Percentiles rank a stretch among this genome's conserved stretches.
Conservation (phyloP, 2,888 invertebrate genomes). For the Acrobasis consociella region DNA sequence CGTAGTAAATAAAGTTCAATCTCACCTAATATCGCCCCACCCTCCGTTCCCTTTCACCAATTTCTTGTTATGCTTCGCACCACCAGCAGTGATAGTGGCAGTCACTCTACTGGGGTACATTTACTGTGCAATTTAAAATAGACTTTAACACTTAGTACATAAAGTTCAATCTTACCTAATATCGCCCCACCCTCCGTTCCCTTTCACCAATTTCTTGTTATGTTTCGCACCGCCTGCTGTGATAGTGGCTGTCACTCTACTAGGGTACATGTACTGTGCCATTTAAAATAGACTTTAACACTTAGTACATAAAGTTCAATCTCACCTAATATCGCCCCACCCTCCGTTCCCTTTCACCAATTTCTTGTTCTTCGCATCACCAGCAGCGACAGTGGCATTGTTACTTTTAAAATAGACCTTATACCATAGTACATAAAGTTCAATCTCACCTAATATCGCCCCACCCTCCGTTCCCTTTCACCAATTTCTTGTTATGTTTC, state of each 20-base stretch:
- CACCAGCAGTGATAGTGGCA: conserved; percentile 88
- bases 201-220: conserved; percentile 91
- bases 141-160: conserved; percentile 27
- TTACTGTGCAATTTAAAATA: too few species aligned
- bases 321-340: neutral
- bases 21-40: conserved; percentile 92
- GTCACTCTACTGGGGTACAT: too few species aligned
- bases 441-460: conserved; percentile 86
- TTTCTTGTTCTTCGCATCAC: neutral
- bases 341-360: neutral
- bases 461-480: conserved; percentile 99
- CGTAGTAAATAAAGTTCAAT: neutral
- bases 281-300: too few species aligned
- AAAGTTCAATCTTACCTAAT: conserved; percentile 55
- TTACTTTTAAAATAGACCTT: neutral
- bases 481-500: conserved; percentile 91
- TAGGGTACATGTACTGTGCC: too few species aligned
- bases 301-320: conserved; percentile 25
- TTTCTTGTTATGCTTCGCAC: conserved; percentile 92
- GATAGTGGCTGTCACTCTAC: conserved; percentile 84
- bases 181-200: conserved; percentile 99
- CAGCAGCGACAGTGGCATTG: neutral
- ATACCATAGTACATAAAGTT: conserved; percentile 25
- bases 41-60: conserved; percentile 97
- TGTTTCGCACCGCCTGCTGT: conserved; percentile 92